A percentile compares a stretch with the other conserved stretches of the same genome.
phyloP scores from a whole-genome alignment of 2,113 vertebrate species.

The Narcine bancroftii region DNA sequence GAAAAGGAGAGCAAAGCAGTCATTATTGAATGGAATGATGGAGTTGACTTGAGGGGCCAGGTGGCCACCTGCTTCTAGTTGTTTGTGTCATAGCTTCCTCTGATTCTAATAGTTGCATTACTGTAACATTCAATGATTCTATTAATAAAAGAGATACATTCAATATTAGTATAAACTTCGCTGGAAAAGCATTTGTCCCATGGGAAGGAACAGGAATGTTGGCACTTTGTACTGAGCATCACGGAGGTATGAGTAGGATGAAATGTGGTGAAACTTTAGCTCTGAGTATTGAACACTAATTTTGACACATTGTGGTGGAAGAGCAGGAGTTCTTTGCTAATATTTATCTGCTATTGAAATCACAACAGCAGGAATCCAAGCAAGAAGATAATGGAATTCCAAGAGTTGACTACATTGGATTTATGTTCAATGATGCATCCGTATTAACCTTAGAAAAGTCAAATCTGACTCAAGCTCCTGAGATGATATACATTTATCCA shows the following conservation, averaged over 20 bases:
- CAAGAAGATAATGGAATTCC: background rate
- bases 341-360: background rate
- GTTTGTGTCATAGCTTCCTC: no score
- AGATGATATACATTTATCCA: background rate
- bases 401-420: background rate
- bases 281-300: background rate
- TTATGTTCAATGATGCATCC: conserved; percentile 19
- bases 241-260: background rate
- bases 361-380: background rate
- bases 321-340: background rate
- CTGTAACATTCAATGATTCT: no score
- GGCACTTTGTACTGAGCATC: background rate
- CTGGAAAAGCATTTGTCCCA: background rate
- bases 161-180: background rate
- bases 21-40: no score
- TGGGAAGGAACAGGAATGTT: background rate
- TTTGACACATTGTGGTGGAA: background rate
- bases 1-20: no score
- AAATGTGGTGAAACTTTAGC: background rate
- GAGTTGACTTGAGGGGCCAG: no score
- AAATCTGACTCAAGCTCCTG: background rate
- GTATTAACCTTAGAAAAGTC: background rate
- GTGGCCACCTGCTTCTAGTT: no score
- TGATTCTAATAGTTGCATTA: no score
- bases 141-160: background rate